Conservation (phyloP, 2,888 invertebrate species). For the Aphelenchoides bicaudatus region DNA sequence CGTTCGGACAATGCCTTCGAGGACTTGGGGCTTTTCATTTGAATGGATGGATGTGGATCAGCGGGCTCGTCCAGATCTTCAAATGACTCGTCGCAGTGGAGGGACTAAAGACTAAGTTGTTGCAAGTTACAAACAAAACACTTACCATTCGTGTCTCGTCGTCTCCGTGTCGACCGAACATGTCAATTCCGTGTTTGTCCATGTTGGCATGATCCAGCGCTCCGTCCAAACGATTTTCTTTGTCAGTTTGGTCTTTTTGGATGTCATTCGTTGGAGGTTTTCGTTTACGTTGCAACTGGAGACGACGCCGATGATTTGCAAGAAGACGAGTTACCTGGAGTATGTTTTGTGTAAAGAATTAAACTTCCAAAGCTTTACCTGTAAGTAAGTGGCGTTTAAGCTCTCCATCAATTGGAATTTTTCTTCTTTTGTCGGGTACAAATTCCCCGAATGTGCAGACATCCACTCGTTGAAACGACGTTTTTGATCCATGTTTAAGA, state of each 20-base stretch:
- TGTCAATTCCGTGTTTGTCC: too few species aligned
- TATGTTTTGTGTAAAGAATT: not conserved
- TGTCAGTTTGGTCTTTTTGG: not conserved
- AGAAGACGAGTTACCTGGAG: constrained; percentile 22
- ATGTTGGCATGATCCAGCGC: too few species aligned
- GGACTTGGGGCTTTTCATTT: too few species aligned
- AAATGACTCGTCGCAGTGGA: constrained; percentile 9
- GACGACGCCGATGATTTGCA: constrained; percentile 22
- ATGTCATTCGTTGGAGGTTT: too few species aligned
- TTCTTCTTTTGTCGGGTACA: constrained; percentile 3
- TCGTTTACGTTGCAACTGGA: constrained; percentile 8
- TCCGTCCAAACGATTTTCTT: not conserved
- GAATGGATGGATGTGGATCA: too few species aligned
- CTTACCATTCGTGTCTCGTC: too few species aligned
- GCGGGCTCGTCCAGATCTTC: constrained; percentile 1
- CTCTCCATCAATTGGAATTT: not conserved
- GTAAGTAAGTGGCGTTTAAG: constrained; percentile 1
- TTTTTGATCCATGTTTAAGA: too few species aligned
- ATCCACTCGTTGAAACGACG: not conserved
- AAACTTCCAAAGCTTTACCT: not conserved
- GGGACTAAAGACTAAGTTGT: too few species aligned
- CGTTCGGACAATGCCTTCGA: too few species aligned
- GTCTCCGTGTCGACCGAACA: too few species aligned
- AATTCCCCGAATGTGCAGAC: not conserved
- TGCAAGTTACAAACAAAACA: too few species aligned